Percentiles rank a stretch among this genome's conserved stretches.
Evolutionary conservation across 1,140 invertebrate species (phyloP).

Genomic region (Melanaphis sacchari): DNA sequence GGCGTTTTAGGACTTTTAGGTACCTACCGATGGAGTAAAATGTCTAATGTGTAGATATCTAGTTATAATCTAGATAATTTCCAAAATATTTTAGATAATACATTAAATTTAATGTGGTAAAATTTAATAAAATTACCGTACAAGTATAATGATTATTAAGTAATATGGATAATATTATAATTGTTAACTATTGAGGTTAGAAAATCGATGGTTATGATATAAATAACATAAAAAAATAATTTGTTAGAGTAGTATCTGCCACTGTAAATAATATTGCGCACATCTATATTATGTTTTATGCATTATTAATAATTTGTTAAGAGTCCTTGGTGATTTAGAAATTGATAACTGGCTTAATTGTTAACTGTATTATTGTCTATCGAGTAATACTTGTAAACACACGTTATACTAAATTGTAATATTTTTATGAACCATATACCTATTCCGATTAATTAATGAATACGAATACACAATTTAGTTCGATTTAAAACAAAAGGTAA

Average conservation of each 20-base stretch:
- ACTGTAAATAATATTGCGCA: neutral
- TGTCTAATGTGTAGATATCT: neutral
- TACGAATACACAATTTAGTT: neutral
- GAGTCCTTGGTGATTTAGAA: slow-evolving; percentile 21
- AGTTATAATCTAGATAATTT: neutral
- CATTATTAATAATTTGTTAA: neutral
- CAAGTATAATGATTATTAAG: neutral
- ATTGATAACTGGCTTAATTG: neutral
- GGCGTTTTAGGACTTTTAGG: neutral
- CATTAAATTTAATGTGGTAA: neutral
- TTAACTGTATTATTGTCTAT: neutral
- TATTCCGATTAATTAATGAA: neutral
- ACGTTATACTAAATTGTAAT: neutral
- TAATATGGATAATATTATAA: neutral
- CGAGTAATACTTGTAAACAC: neutral
- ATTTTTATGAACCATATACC: neutral
- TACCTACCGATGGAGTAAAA: too few species aligned
- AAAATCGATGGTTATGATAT: neutral
- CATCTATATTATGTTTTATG: neutral
- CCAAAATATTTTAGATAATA: neutral
- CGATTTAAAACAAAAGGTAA: neutral
- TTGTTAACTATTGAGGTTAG: neutral
- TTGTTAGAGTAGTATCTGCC: neutral
- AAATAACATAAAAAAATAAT: neutral
- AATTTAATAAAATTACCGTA: neutral